These are phyloP conservation scores for Hassar affinis DNA, from an alignment of 2,113 vertebrate species.

Conservation along the genomic window DNA sequence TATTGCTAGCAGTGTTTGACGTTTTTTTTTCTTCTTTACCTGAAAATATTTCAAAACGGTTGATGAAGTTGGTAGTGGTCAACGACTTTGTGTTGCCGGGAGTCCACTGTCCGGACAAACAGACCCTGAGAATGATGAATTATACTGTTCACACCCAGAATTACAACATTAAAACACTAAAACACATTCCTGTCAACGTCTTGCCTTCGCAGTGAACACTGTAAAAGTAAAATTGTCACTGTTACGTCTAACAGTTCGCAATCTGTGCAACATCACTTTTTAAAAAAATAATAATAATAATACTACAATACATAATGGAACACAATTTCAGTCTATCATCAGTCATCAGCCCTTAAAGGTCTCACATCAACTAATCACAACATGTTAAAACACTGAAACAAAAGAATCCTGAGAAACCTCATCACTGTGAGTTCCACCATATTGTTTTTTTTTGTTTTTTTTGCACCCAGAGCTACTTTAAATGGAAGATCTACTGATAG, in stretches of 20 bases:
- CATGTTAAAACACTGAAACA: neutral
- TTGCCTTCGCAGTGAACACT: constrained; percentile 2
- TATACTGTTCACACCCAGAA: constrained; percentile 27
- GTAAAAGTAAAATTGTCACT: constrained; percentile 10
- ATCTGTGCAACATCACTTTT: constrained; percentile 11
- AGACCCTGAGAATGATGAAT: constrained; percentile 43
- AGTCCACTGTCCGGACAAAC: constrained; percentile 29
- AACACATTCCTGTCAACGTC: constrained; percentile 13
- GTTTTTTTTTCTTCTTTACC: constrained; percentile 46
- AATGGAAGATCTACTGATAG: constrained; percentile 33
- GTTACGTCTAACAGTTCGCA: constrained; percentile 5
- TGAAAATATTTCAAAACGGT: constrained; percentile 30
- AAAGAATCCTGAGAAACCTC: constrained; percentile 31
- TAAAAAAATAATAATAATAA: too few species aligned
- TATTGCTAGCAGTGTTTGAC: constrained; percentile 62
- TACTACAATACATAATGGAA: constrained; percentile 5
- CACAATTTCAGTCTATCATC: constrained; percentile 10
- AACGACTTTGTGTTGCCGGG: constrained; percentile 4
- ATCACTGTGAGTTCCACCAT: neutral
- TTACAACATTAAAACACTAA: constrained; percentile 25
- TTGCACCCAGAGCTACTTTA: constrained; percentile 25
- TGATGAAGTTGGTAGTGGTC: constrained; percentile 23
- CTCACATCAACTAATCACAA: constrained; percentile 6
- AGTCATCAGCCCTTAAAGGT: constrained; percentile 33
- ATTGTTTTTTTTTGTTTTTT: too few species aligned